A percentile compares a stretch with the other conserved stretches of the same genome.
phyloP scores from a whole-genome alignment of 2,888 invertebrate genomes.

The Epirrita christyi region DNA sequence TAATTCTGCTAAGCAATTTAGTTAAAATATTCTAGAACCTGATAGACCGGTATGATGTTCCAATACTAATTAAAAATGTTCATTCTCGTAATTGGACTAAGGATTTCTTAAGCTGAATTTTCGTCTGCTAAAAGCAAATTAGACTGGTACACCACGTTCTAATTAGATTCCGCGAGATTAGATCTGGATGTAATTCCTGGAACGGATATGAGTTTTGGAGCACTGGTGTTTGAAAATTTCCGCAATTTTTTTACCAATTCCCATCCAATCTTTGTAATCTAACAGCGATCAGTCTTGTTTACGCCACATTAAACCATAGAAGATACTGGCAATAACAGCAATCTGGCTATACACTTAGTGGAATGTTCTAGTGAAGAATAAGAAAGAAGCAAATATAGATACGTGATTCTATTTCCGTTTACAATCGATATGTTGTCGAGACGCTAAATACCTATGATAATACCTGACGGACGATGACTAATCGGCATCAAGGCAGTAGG shows the following conservation, averaged over 20 bases:
- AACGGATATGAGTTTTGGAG: slow-evolving; percentile 41
- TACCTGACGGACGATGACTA: slow-evolving; percentile 15
- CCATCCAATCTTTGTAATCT: slow-evolving; percentile 45
- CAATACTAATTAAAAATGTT: slow-evolving; percentile 26
- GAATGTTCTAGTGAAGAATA: slow-evolving; percentile 21
- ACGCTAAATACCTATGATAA: slow-evolving; percentile 6
- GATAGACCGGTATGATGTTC: slow-evolving; percentile 17
- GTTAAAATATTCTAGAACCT: slow-evolving; percentile 17
- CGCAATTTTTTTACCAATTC: slow-evolving; percentile 41
- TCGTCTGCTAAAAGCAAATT: slow-evolving; percentile 27
- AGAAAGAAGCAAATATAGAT: slow-evolving; percentile 11
- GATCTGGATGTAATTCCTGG: slow-evolving; percentile 36
- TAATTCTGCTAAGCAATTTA: slow-evolving; percentile 19
- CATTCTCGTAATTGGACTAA: slow-evolving; percentile 18
- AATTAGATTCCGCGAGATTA: slow-evolving; percentile 32
- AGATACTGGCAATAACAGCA: slow-evolving; percentile 21
- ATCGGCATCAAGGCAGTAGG: slow-evolving; percentile 1
- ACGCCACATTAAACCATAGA: slow-evolving; percentile 43
- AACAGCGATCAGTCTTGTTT: slow-evolving; percentile 44
- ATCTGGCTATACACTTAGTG: slow-evolving; percentile 26
- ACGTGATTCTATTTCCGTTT: slow-evolving; percentile 20
- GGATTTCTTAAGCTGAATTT: slow-evolving; percentile 26
- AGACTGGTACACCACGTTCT: slow-evolving; percentile 28
- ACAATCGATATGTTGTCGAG: slow-evolving; percentile 10
- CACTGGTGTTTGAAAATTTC: slow-evolving; percentile 35